phyloP scores from a whole-genome alignment of 2,888 invertebrate species.

The Arrhopalites spinosus region DNA sequence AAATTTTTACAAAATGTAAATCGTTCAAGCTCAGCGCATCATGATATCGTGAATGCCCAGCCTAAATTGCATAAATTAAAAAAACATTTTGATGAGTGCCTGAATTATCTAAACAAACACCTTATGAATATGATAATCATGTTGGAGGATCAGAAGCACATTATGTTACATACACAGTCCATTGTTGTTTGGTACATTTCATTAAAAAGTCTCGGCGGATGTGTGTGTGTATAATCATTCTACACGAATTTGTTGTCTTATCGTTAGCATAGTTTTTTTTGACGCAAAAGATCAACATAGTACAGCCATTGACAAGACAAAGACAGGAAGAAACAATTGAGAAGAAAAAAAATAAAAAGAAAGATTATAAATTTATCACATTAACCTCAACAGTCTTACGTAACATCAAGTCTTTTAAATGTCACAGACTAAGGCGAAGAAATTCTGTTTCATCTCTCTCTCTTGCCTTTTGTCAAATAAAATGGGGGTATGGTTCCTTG shows the following conservation, averaged over 20 bases:
- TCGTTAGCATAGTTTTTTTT: too few species aligned
- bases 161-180: neutral
- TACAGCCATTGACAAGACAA: neutral
- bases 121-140: constrained; percentile 24
- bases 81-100: constrained; percentile 18
- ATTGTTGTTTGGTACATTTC: too few species aligned
- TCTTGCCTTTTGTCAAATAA: neutral
- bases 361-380: neutral
- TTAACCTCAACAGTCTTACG: neutral
- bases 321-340: neutral
- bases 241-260: constrained; percentile 20
- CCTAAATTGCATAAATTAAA: constrained; percentile 31
- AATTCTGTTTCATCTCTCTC: neutral
- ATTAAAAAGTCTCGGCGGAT: neutral
- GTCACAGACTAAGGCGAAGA: neutral
- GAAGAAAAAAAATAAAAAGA: neutral
- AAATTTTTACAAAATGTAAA: constrained; percentile 10
- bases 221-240: neutral
- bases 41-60: constrained; percentile 33
- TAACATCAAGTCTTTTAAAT: neutral
- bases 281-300: too few species aligned
- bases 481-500: too few species aligned
- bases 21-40: constrained; percentile 24
- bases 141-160: constrained; percentile 14
- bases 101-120: constrained; percentile 30